Conservation (phyloP, 2,113 vertebrate genomes). For the Aegypius monachus region DNA sequence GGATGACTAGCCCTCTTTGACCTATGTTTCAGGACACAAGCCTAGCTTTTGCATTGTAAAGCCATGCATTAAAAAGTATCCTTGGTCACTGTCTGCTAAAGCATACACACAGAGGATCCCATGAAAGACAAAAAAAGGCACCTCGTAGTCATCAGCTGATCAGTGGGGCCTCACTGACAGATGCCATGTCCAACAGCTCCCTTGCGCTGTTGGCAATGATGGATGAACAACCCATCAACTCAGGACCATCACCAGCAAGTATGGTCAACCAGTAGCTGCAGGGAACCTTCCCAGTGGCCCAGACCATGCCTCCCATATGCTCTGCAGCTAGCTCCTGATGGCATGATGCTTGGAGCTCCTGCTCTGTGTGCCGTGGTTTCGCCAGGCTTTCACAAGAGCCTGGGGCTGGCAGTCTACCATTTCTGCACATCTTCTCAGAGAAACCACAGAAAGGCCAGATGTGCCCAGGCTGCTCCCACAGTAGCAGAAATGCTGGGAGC, state of each 20-base stretch:
- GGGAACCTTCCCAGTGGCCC: background rate
- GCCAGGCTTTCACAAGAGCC: background rate
- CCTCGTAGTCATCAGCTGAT: background rate
- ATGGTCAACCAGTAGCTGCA: background rate
- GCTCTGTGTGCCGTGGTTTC: background rate
- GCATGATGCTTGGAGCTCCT: background rate
- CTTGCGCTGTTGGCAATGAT: background rate
- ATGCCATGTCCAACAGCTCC: background rate
- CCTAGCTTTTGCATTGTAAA: background rate
- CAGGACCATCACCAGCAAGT: background rate
- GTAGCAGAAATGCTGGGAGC: background rate
- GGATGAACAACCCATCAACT: background rate
- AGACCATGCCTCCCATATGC: too few species aligned
- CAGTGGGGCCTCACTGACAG: background rate
- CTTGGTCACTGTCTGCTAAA: background rate
- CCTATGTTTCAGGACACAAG: background rate
- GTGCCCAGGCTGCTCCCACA: background rate
- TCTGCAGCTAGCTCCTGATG: background rate
- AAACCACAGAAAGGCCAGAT: background rate
- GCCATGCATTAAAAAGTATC: background rate
- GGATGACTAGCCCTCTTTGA: background rate
- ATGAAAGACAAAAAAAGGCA: background rate
- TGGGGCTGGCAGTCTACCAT: background rate
- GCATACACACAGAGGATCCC: background rate
- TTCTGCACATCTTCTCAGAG: background rate